phyloP scores from a whole-genome alignment of 2,797 vertebrate species.

The Ambastaia sidthimunki region DNA sequence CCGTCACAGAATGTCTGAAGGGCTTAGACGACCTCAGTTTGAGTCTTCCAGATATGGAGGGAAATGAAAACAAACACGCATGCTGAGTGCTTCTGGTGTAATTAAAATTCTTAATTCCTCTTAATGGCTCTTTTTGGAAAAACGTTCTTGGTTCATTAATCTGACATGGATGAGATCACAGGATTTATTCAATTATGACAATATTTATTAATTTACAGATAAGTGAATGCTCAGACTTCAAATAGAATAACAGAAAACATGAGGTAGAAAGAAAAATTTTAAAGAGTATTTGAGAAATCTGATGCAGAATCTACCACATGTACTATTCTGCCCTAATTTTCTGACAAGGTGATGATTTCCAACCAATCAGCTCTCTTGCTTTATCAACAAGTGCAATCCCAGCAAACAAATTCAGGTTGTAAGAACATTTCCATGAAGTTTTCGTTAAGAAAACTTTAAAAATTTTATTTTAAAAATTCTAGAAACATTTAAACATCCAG shows the following conservation, averaged over 20 bases:
- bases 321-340: neutral
- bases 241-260: no score
- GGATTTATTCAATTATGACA: neutral
- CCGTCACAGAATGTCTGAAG: constrained; percentile 44
- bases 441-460: no score
- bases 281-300: no score
- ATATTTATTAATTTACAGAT: neutral
- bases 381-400: neutral
- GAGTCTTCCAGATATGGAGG: constrained; percentile 9
- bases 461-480: no score
- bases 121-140: neutral
- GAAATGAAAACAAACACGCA: constrained; percentile 21
- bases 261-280: no score
- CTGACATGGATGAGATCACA: neutral
- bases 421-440: no score
- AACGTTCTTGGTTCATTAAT: neutral
- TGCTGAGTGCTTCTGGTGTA: neutral
- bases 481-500: no score
- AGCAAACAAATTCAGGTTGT: no score
- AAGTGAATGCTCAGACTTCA: neutral
- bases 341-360: neutral
- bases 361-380: neutral
- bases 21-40: constrained; percentile 41
- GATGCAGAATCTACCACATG: no score
- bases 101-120: no score